A percentile compares a stretch with the other conserved stretches of the same genome.
phyloP scores from a whole-genome alignment of 2,113 vertebrate species.

The Ellobius talpinus region DNA sequence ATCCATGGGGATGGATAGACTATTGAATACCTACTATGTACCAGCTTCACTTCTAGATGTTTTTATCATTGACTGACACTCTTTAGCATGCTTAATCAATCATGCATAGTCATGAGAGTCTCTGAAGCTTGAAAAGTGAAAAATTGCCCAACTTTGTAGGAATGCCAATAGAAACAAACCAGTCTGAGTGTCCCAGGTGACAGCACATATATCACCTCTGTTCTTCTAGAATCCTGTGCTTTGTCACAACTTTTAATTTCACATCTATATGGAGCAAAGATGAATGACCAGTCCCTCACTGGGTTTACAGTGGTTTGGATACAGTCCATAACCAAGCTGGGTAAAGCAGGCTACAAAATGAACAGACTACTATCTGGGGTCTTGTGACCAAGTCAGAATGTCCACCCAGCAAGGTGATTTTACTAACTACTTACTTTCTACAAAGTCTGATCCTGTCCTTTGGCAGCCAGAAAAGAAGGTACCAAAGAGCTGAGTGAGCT shows the following conservation, averaged over 20 bases:
- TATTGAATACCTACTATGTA: not conserved
- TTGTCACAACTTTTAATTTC: not conserved
- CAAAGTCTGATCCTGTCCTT: not conserved
- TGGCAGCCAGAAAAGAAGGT: not conserved
- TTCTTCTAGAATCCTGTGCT: not conserved
- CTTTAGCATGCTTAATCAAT: not conserved
- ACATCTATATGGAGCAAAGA: not conserved
- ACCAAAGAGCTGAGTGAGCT: not conserved
- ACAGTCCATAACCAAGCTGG: not conserved
- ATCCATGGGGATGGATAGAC: not conserved
- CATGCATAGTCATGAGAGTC: not conserved
- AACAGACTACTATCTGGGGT: not conserved
- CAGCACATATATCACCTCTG: not conserved
- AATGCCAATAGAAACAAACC: constrained; percentile 39
- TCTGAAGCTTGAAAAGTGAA: constrained; percentile 39
- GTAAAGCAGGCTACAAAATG: not conserved
- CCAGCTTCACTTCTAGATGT: not conserved
- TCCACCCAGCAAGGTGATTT: not conserved
- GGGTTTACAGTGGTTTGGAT: not conserved
- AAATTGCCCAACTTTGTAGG: not conserved
- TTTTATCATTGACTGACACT: not conserved
- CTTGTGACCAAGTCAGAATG: not conserved
- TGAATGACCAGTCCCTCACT: not conserved
- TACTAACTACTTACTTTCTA: not conserved
- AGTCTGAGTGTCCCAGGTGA: not conserved